These are phyloP conservation scores for Schizothorax lantsangensis DNA, from an alignment of 2,797 vertebrate genomes.

Conservation along the genomic window DNA sequence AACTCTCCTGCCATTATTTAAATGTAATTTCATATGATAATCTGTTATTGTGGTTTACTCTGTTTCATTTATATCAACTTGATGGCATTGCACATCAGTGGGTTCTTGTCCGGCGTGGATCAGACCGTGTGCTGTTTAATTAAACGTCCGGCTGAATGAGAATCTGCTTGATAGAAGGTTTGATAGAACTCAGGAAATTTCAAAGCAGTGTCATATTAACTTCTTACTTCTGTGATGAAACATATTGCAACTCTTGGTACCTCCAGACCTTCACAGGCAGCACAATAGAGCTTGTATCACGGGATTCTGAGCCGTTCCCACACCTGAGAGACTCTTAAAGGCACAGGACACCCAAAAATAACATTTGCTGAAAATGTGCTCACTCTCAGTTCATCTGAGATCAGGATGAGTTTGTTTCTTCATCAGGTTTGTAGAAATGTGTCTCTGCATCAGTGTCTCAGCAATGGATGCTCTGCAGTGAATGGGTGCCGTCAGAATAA, in stretches of 20 bases:
- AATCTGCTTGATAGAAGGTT: not conserved
- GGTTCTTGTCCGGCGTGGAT: not conserved
- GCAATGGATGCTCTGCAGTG: too few species aligned
- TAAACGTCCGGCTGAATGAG: not conserved
- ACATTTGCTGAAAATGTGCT: not conserved
- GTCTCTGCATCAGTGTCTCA: too few species aligned
- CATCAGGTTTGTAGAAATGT: not conserved
- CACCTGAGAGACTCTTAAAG: not conserved
- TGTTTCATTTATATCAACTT: not conserved
- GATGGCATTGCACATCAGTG: not conserved
- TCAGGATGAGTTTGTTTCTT: not conserved
- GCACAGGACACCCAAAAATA: not conserved
- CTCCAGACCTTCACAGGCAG: not conserved
- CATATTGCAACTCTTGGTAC: not conserved
- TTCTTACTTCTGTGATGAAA: conserved; percentile 16
- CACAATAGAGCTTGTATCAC: not conserved
- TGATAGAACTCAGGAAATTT: not conserved
- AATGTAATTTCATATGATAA: not conserved
- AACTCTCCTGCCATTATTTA: not conserved
- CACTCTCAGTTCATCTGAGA: not conserved
- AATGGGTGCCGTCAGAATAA: too few species aligned
- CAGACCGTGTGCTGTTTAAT: not conserved
- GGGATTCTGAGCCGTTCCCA: not conserved
- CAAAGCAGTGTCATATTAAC: not conserved
- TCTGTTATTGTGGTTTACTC: not conserved